Conservation (phyloP, 2,888 invertebrate genomes). For the Watsonalla cultraria region DNA sequence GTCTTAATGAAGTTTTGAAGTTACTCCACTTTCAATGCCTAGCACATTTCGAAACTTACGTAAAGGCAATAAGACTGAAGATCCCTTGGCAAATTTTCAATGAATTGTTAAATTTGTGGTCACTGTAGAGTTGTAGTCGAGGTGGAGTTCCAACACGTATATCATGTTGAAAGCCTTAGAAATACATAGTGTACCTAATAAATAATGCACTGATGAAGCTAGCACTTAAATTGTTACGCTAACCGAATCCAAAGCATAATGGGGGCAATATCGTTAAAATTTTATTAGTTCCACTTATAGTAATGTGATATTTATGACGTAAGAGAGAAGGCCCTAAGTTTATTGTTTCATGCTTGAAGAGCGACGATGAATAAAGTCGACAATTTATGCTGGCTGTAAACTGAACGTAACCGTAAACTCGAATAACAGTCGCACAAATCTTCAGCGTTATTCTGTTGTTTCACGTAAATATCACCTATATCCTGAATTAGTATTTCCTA, state of each 20-base stretch:
- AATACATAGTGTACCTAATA: conserved; percentile 1
- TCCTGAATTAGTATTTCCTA: conserved; percentile 7
- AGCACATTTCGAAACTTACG: conserved; percentile 36
- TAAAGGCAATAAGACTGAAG: conserved; percentile 31
- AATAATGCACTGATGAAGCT: conserved; percentile 7
- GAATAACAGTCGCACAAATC: conserved; percentile 43
- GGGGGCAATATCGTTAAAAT: conserved; percentile 54
- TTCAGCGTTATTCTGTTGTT: conserved; percentile 26
- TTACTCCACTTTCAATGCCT: conserved; percentile 25
- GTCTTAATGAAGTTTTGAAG: conserved; percentile 69
- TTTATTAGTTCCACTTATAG: conserved; percentile 66
- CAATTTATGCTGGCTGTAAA: conserved; percentile 60
- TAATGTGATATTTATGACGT: conserved; percentile 67
- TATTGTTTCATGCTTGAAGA: conserved; percentile 64
- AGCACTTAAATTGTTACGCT: conserved; percentile 18
- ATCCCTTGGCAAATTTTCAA: conserved; percentile 19
- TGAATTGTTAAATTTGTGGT: conserved; percentile 39
- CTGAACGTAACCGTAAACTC: conserved; percentile 42
- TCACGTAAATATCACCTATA: conserved; percentile 23
- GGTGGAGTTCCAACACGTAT: conserved; percentile 10
- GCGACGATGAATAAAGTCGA: conserved; percentile 58
- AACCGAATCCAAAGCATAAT: conserved; percentile 34
- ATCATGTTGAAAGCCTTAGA: neutral
- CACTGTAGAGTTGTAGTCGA: conserved; percentile 28
- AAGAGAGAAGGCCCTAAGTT: conserved; percentile 52